Evolutionary conservation across 2,113 vertebrate species (phyloP), one percentile per base, ranked within the genome.

Genomic region (Tupaia chinensis): DNA sequence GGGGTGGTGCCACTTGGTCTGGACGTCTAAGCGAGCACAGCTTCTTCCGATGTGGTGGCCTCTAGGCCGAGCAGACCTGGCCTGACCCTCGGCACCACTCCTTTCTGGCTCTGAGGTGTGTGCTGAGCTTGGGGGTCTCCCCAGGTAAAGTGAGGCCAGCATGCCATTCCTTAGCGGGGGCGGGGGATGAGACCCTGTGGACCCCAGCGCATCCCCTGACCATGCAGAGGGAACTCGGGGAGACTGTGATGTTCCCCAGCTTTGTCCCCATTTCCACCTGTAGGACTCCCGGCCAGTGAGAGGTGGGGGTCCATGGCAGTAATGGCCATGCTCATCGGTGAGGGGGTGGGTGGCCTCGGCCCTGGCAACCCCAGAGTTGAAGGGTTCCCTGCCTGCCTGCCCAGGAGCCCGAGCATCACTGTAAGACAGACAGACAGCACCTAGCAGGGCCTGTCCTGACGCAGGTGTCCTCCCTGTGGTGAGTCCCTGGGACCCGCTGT

Each of bases 301-400:
- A 68, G 88, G 68, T 0, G 5, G 58, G 1, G 5, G 22, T 80
- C 66, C 2, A 9, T 12, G 15, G 76, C 20, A 15, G 69, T 15
- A 6, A 8, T 3, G 15, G 5, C 87, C 61, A 22, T 1, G 4
- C 20, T 34, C 65, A 15, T 78, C 13, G 9, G 2, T 0, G 1
- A 29, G 19, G 53, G 23, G 54, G 10, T 13, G 13, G 34, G 53
- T 27, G 69, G 63, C 29, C 68, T 81, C 32, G 4, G 60, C 27
- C 53, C 87, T 25, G 27, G 60, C 20, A 22, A 27, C 34, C 6
- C 11, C 2, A 5, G 16, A 74, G 65, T 16, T 25, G 4, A 11
- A 34, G 54, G 54, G n/a, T 10, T 63, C 27, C 12, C 23, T 0
- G 9, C 69, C 44, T 0, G 0, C 25, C 34, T 29, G 76, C 70